Conservation (phyloP, 2,113 vertebrate genomes). For the Brachirus orientalis region DNA sequence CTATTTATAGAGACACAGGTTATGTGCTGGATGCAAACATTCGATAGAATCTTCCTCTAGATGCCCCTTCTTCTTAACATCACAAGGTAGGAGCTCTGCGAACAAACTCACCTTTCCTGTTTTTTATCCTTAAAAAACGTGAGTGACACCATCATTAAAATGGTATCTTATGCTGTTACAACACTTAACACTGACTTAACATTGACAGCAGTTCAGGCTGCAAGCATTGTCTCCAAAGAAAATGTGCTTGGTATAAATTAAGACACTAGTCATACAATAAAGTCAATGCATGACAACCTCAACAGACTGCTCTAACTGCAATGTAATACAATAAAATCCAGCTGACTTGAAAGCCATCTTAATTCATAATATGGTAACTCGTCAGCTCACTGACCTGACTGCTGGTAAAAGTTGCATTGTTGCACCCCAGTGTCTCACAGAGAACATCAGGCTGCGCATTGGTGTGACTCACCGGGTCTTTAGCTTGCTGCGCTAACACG, state of each 20-base stretch:
- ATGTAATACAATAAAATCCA: slow-evolving; percentile 6
- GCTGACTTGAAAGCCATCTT: slow-evolving; percentile 10
- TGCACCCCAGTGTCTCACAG: slow-evolving; percentile 27
- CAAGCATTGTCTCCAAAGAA: not conserved
- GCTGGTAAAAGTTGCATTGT: slow-evolving; percentile 18
- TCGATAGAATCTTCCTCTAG: slow-evolving; percentile 22
- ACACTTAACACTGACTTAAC: too few relatives aligned
- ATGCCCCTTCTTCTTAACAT: slow-evolving; percentile 13
- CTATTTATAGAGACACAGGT: slow-evolving; percentile 62
- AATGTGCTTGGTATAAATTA: too few relatives aligned
- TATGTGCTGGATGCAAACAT: slow-evolving; percentile 33
- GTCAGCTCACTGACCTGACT: slow-evolving; percentile 38
- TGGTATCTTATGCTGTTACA: too few relatives aligned
- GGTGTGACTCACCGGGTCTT: slow-evolving; percentile 89
- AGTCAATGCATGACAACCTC: slow-evolving; percentile 17
- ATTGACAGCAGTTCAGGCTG: too few relatives aligned
- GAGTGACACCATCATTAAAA: too few relatives aligned
- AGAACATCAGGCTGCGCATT: slow-evolving; percentile 29
- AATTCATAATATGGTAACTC: slow-evolving; percentile 19
- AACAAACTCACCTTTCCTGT: too few relatives aligned
- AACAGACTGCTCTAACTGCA: slow-evolving; percentile 1
- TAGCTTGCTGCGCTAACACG: slow-evolving; percentile 93
- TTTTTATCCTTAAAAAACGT: too few relatives aligned
- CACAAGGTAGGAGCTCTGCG: slow-evolving; percentile 3
- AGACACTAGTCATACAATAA: not conserved